These are phyloP conservation scores for Phalacrocorax brasilianus DNA, from an alignment of 2,113 vertebrate species.

Conservation along the genomic window DNA sequence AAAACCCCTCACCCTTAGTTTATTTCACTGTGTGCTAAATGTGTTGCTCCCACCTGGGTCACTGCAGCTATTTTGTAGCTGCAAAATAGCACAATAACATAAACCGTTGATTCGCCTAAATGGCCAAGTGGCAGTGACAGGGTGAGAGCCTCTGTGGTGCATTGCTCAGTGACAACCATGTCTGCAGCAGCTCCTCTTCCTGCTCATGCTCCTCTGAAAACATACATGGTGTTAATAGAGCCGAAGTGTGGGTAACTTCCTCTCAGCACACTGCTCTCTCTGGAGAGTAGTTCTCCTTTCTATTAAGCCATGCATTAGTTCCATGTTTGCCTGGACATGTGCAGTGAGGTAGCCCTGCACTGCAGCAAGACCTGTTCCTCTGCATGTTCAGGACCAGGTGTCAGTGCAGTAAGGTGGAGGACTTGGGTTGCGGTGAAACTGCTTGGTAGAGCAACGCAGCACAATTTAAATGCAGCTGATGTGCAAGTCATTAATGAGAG, in stretches of 20 bases:
- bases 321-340: background rate
- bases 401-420: too few species aligned
- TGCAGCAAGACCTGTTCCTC: background rate
- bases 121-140: background rate
- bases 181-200: background rate
- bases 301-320: background rate
- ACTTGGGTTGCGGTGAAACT: background rate
- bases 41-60: background rate
- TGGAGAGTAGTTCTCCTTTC: background rate
- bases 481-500: background rate
- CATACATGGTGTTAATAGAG: fast-evolving
- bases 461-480: background rate
- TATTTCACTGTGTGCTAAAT: background rate
- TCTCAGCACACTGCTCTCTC: background rate
- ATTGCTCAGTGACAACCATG: background rate
- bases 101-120: background rate
- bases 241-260: fast-evolving
- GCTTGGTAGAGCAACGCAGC: background rate
- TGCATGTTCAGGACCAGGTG: fast-evolving
- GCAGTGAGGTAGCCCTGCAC: background rate
- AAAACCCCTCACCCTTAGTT: background rate
- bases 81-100: background rate
- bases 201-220: background rate
- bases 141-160: background rate
- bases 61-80: background rate